phyloP scores from a whole-genome alignment of 1,140 invertebrate species.

The Reticulitermes speratus region DNA sequence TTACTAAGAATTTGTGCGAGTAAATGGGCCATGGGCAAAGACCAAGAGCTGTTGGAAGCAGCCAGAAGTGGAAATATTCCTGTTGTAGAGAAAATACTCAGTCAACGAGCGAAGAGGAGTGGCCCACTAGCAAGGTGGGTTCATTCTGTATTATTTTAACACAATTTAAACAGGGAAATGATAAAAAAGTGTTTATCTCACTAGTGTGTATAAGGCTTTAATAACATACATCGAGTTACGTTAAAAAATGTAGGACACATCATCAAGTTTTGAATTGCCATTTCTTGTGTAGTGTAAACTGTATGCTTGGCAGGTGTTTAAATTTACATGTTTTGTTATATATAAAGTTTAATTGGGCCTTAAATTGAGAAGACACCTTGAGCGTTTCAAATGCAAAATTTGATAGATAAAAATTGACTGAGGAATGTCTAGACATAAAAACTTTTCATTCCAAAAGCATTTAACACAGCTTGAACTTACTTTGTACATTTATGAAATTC shows the following conservation, averaged over 20 bases:
- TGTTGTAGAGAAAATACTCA: slow-evolving; percentile 88
- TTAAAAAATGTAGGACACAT: neutral
- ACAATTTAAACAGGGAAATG: neutral
- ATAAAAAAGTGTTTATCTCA: neutral
- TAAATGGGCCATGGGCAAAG: slow-evolving; percentile 87
- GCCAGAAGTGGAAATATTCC: slow-evolving; percentile 86
- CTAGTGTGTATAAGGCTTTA: neutral
- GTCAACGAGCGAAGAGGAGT: slow-evolving; percentile 84
- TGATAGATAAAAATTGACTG: too few species aligned
- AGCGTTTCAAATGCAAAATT: too few species aligned
- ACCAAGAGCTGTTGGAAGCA: slow-evolving; percentile 93
- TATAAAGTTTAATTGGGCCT: neutral
- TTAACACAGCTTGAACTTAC: too few species aligned
- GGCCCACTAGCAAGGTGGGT: slow-evolving; percentile 86
- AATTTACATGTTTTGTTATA: neutral
- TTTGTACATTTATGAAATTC: too few species aligned
- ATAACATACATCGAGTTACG: neutral
- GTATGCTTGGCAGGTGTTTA: neutral
- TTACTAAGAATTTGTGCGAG: slow-evolving; percentile 48
- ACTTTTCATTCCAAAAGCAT: too few species aligned
- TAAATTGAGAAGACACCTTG: neutral
- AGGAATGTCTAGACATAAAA: too few species aligned
- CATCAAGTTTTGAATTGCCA: neutral
- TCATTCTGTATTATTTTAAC: neutral
- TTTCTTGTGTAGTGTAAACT: neutral